phyloP scores from a whole-genome alignment of 2,797 vertebrate species.

The Simalia tracyae region DNA sequence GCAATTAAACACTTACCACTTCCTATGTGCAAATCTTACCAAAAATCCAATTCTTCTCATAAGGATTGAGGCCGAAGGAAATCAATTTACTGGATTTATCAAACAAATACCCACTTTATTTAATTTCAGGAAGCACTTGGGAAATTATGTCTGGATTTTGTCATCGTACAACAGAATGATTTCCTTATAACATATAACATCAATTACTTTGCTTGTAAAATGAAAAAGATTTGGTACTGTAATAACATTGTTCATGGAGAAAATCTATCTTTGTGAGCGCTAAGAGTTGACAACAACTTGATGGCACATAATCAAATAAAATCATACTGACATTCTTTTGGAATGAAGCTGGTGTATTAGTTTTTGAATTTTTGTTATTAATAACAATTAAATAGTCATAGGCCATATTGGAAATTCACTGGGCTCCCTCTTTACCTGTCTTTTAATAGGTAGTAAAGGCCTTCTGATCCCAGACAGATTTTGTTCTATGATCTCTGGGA shows the following conservation, averaged over 20 bases:
- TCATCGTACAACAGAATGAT: background rate
- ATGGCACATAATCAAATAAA: background rate
- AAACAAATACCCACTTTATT: background rate
- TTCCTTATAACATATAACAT: background rate
- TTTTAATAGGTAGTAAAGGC: background rate
- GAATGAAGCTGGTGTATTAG: background rate
- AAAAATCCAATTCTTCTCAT: background rate
- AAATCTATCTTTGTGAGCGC: background rate
- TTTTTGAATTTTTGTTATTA: background rate
- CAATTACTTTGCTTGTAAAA: background rate
- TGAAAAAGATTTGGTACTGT: background rate
- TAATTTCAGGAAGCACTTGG: background rate
- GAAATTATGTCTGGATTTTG: background rate
- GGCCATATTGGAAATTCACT: background rate
- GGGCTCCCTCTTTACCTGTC: background rate
- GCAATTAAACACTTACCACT: conserved; percentile 3
- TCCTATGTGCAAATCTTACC: background rate
- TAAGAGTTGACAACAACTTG: background rate
- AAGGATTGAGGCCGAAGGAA: background rate
- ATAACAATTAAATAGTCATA: background rate
- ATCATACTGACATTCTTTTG: background rate
- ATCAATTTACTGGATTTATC: background rate
- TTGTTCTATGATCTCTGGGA: background rate
- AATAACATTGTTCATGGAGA: background rate
- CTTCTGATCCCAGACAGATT: background rate